Evolutionary conservation across 2,888 invertebrate species (phyloP).

Genomic region (Eilema caniola): DNA sequence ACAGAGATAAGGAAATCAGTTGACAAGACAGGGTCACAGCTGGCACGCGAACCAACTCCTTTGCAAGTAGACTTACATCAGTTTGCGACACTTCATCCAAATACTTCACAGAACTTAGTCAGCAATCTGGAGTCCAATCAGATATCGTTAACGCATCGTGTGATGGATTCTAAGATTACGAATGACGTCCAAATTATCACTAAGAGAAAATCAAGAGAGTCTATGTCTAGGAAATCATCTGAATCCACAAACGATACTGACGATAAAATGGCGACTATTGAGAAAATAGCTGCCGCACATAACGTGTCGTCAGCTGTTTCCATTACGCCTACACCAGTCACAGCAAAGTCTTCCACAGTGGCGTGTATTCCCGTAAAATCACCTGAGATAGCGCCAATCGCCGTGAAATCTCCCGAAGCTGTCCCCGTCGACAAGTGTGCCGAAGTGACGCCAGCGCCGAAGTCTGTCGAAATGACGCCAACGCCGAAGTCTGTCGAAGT

Average conservation of each 20-base stretch:
- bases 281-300: constrained; percentile 74
- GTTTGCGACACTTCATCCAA: constrained; percentile 76
- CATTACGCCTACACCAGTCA: constrained; percentile 54
- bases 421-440: background rate
- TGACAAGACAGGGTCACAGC: constrained; percentile 70
- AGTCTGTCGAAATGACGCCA: constrained; percentile 50
- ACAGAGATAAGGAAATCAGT: constrained; percentile 83
- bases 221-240: constrained; percentile 71
- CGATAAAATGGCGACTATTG: constrained; percentile 70
- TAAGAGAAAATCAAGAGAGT: constrained; percentile 72
- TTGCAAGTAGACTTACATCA: constrained; percentile 75
- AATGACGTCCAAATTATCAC: constrained; percentile 67
- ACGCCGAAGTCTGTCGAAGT: constrained; percentile 10
- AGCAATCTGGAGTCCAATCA: constrained; percentile 75
- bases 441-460: constrained; percentile 11
- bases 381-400: background rate
- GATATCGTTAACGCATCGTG: constrained; percentile 78
- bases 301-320: constrained; percentile 64
- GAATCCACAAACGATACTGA: constrained; percentile 70
- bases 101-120: constrained; percentile 61
- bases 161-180: constrained; percentile 62
- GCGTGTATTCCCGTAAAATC: background rate
- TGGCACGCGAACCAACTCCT: constrained; percentile 22
- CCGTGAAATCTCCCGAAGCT: background rate
- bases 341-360: constrained; percentile 19